Base-by-base conservation (phyloP, 2,888 invertebrate species). In the Acronicta leporina region DNA sequence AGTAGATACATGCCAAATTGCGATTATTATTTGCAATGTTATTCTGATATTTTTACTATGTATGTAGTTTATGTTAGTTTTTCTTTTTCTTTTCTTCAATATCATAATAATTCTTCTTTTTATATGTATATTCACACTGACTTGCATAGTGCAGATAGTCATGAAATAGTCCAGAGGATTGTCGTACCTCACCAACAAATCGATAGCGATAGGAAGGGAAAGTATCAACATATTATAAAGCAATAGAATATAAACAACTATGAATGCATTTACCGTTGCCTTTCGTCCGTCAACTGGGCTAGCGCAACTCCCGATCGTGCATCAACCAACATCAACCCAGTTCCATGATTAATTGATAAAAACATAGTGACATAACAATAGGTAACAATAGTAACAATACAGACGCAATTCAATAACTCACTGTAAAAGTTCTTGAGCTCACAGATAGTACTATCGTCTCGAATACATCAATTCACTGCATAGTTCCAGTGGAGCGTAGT, bases 341-440 rank as follows among this genome's bases (percentile, higher is more conserved):
- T 57, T 55, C 55, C 57, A 58, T 63, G 60, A 73, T 54, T 68
- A 57, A 73, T 61, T 74, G 58, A 63, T 69, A 77, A 65, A 53
- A 53, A 52, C 44, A 54, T 46, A 57, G 61, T 65, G 51, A 63
- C 53, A 56, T 73, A 65, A 62, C 40, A 53, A 63, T 63, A 51
- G 20, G 35, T 20, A 52, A 54, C 25, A 14, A 55, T 45, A 40
- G 35, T 20, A 52, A 54, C 25, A 14, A 55, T 45, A 40, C 43
- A 59, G 30, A 54, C 49, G 35, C 46, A 56, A 59, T 57, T 60
- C 60, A 64, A 57, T 38, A 64, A 43, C 15, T 47, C 33, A 50
- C 45, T 61, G 38, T n/a, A 47, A 16, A 53, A 52, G 35, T 40
- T 46, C 49, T 53, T 54, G 25, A 40, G 44, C 8, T 10, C 42